phyloP scores from a whole-genome alignment of 2,888 invertebrate species.

The Dryadula phaetusa region DNA sequence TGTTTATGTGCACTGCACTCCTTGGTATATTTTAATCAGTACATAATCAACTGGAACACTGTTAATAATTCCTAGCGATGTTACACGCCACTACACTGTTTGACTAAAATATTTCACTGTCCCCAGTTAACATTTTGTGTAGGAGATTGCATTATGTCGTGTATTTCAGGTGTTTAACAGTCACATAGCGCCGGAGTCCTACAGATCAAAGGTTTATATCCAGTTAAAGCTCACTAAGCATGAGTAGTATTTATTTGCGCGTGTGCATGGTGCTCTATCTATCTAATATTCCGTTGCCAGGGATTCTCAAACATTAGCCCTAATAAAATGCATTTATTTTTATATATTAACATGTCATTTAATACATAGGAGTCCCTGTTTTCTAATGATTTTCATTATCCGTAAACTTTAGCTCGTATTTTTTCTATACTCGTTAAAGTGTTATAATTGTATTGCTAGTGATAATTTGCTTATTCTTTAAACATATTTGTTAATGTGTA shows the following conservation, averaged over 20 bases:
- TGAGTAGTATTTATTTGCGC: slow-evolving; percentile 67
- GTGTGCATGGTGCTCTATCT: slow-evolving; percentile 65
- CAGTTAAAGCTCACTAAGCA: slow-evolving; percentile 78
- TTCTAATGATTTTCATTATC: neutral
- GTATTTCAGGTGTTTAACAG: slow-evolving; percentile 96
- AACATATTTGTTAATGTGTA: neutral
- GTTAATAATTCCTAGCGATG: slow-evolving; percentile 3
- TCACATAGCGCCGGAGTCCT: slow-evolving; percentile 96
- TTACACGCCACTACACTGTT: slow-evolving; percentile 3
- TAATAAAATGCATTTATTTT: neutral
- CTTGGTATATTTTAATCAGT: neutral
- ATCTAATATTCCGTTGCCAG: slow-evolving; percentile 19
- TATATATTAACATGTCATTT: neutral
- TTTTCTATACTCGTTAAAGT: neutral
- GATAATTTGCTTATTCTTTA: neutral
- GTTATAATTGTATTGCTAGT: neutral
- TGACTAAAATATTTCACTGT: slow-evolving; percentile 1
- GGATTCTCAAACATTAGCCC: slow-evolving; percentile 15
- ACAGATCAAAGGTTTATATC: slow-evolving; percentile 95
- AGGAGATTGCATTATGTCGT: slow-evolving; percentile 76
- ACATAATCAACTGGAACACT: neutral
- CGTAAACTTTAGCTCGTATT: neutral
- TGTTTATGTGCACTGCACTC: slow-evolving; percentile 22
- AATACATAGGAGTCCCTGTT: neutral
- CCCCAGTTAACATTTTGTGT: slow-evolving; percentile 40